Evolutionary conservation across 2,888 invertebrate genomes (phyloP), one percentile per base, ranked within the genome.

Genomic region (Drosophila longiperda): DNA sequence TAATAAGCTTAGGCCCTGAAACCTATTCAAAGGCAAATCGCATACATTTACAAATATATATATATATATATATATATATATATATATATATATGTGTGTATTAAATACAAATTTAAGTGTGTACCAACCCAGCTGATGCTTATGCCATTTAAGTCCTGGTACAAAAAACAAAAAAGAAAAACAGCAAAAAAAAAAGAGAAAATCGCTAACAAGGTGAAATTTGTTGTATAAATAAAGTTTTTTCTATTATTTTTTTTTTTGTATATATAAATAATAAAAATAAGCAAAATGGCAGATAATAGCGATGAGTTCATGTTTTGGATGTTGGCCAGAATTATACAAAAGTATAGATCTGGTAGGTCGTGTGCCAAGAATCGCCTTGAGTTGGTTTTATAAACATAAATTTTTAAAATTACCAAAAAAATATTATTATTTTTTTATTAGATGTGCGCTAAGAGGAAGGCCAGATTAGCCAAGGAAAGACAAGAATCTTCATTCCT

Each of bases 1-100:
- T 83, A 83, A 83, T 88, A 86, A 82, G 82, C 88, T 86, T 85
- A 75, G 32, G 40, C 42, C 57, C 62, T 49, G 54, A 53, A 57
- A 72, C 58, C 63, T 23, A 66, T 78, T 68, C 69, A 67, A 66
- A 38, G 49, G 38, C 63, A n/a, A n/a, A 15, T 53, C 20, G 11
- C 34, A 38, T 26, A 26, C 17, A 38, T 17, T 6, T 38, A 7
- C 58, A 55, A 38, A 34, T 49, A 59, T 34, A 66, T 63, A 12
- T 23, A 36, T 50, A 74, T 62, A 33, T 4, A 33, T 1, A 58
- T 26, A 26, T 26, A 26, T n/a, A 34, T 49, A 59, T 34, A 66
- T 63, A 12, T 23, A 36, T 50, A 74, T 62, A 33, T 4, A 33
- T 1, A 58, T 26, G 2, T 26, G 2, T 15, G 45, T 45, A 15